Evolutionary conservation across 2,888 invertebrate species (phyloP), one percentile per base, ranked within the genome.

Genomic region (Mesorhabditis belari): DNA sequence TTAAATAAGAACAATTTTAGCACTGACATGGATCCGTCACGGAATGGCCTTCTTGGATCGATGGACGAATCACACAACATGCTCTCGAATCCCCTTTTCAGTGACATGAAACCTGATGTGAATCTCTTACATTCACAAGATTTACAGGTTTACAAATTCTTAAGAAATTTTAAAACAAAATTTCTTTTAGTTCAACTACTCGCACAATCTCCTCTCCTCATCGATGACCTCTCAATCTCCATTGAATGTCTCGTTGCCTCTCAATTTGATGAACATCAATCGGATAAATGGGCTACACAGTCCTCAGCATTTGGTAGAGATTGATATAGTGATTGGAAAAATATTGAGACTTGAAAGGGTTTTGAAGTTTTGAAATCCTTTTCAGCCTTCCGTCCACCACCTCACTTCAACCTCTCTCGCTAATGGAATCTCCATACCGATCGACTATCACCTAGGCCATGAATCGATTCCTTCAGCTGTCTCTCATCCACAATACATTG

Each of bases 321-420:
- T 2, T n/a, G 21, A n/a, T 6, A 50, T 9, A 21, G 21, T n/a
- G 9, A 21, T 50, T n/a, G 21, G 19, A 9, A 50, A n/a, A 9
- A 50, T 25, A n/a, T n/a, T n/a, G n/a, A n/a, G n/a, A n/a, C n/a
- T n/a, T n/a, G n/a, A n/a, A 56, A 5, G 5, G 5, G 23, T 12
- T 56, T 9, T 49, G 9, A 24, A 51, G 29, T n/a, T 21, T 17
- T 17, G 49, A 56, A 9, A 17, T 49, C 5, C 44, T 50, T 59
- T 70, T 27, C 64, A 73, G 73, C 73, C 73, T 9, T 70, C 73
- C 5, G 71, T 74, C 2, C 73, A 74, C 54, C 73, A 73, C 51
- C 59, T 72, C 50, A 57, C 69, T 5, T 70, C 73, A 21, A 64
- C 69, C 4, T 65, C 70, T 1, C 51, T 71, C 21, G 66, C 71